A percentile compares a stretch with the other conserved stretches of the same genome.
These are phyloP conservation scores for Tipula helvola DNA, from an alignment of 2,888 invertebrate genomes.

Conservation along the genomic window DNA sequence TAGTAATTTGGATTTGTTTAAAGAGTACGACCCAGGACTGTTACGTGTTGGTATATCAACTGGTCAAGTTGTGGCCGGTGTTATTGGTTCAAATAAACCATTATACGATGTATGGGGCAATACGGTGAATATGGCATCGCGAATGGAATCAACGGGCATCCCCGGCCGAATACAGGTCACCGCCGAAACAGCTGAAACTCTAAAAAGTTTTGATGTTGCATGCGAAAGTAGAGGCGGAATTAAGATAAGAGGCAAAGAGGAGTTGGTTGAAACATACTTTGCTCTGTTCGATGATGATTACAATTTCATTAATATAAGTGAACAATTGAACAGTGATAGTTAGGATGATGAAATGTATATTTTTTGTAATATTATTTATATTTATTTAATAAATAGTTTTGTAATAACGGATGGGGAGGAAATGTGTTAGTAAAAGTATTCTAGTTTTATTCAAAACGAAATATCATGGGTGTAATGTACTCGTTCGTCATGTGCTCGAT, in stretches of 20 bases:
- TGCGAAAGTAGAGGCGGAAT: constrained; percentile 59
- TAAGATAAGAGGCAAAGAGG: constrained; percentile 54
- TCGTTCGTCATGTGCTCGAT: too few relatives aligned
- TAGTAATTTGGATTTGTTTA: constrained; percentile 47
- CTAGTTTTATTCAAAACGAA: background rate
- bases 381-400: background rate
- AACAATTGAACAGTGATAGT: background rate
- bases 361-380: background rate
- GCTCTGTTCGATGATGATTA: constrained; percentile 51
- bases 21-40: constrained; percentile 28
- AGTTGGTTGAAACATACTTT: constrained; percentile 56
- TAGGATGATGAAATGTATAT: background rate
- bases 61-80: constrained; percentile 86
- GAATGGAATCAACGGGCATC: constrained; percentile 88
- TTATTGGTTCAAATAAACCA: constrained; percentile 87
- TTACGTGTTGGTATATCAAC: constrained; percentile 62
- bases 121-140: constrained; percentile 90
- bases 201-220: constrained; percentile 52
- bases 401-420: background rate
- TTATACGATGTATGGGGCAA: constrained; percentile 96
- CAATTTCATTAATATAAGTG: constrained; percentile 31
- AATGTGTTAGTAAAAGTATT: too few relatives aligned
- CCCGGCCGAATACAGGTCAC: constrained; percentile 69
- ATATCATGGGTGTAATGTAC: too few relatives aligned
- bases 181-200: constrained; percentile 54